Evolutionary conservation across 2,888 invertebrate species (phyloP), one percentile per base, ranked within the genome.

Genomic region (Protodeltote pygarga): DNA sequence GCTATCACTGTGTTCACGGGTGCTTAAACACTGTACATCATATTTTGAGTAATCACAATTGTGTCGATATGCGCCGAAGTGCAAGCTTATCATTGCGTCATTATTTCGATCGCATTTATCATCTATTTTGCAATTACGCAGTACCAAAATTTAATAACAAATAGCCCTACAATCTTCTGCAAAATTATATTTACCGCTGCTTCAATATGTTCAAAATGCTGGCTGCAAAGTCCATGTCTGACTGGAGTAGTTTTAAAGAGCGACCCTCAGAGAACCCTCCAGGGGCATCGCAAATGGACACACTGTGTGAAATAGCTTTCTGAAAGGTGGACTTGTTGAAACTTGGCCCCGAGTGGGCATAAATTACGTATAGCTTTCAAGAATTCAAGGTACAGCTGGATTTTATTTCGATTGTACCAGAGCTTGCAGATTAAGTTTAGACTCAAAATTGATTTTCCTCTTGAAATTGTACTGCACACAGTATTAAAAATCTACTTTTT

Each of bases 211-310:
- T 32, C n/a, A 17, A 34, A 44, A 35, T 31, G 17, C 19, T 10
- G 19, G 19, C 24, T 20, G 15, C 5, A 32, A 21, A 21, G 34
- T 6, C 23, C n/a, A 1, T 27, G 47, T 38, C 21, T 13, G 28
- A 11, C 23, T 17, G 2, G n/a, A 15, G 20, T 39, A 49, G 21
- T 52, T 58, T 33, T 29, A 42, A 52, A 50, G 28, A 44, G 44
- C 10, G 16, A 39, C 25, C 31, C 37, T 49, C 27, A 16, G 23
- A 28, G 32, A 28, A 53, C 27, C 29, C 51, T 42, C 41, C 5
- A 17, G 42, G 32, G 41, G 19, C 16, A 10, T 38, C 23, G 31
- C 40, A 60, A 65, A 65, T 63, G 47, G 40, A 60, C 41, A 54
- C 15, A 53, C 40, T 49, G 32, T 24, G 29, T 34, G 20, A 40